Conservation (phyloP, 2,888 invertebrate species). For the Drosophila mimetica region DNA sequence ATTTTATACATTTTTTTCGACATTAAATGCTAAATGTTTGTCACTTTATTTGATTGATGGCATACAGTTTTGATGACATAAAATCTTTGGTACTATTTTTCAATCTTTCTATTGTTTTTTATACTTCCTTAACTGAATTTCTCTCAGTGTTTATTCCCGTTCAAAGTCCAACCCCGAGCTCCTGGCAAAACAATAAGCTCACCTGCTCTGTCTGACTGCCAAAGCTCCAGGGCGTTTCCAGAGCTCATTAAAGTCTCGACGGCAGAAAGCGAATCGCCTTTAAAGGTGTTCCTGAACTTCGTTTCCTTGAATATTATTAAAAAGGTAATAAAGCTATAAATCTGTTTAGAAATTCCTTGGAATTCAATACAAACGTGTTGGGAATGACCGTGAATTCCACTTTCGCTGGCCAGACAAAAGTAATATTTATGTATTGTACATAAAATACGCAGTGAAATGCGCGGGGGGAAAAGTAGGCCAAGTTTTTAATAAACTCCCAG, state of each 20-base stretch:
- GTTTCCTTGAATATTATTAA: conserved; percentile 1
- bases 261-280: conserved; percentile 21
- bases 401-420: conserved; percentile 52
- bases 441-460: conserved; percentile 35
- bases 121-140: neutral
- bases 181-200: conserved; percentile 24
- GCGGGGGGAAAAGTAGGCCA: conserved; percentile 46
- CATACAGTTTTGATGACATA: no score
- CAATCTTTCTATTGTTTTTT: neutral
- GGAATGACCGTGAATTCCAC: conserved; percentile 46
- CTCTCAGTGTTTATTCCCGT: conserved; percentile 7
- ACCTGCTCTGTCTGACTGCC: neutral
- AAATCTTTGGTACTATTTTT: no score
- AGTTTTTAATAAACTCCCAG: conserved; percentile 75
- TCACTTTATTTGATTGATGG: no score
- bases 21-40: no score
- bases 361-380: neutral
- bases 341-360: neutral
- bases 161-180: conserved; percentile 8
- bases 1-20: no score
- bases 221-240: conserved; percentile 12
- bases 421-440: conserved; percentile 40
- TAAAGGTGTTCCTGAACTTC: conserved; percentile 11
- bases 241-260: conserved; percentile 35
- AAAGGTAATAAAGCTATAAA: neutral